phyloP scores from a whole-genome alignment of 2,797 vertebrate genomes.

The Rhyacichthys aspro region DNA sequence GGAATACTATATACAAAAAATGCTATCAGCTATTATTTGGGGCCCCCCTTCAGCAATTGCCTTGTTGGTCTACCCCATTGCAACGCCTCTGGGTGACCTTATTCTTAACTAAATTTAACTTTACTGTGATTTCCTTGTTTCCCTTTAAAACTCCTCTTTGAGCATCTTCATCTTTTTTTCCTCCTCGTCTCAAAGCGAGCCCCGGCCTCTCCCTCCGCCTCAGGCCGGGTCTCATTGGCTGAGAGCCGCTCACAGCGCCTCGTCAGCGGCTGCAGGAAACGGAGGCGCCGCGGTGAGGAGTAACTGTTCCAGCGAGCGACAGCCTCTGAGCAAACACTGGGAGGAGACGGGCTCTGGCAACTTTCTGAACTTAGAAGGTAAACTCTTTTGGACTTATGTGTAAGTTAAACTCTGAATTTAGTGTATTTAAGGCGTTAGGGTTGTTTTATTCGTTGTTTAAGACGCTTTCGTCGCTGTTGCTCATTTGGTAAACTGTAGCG shows the following conservation, averaged over 20 bases:
- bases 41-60: no score
- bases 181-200: background rate
- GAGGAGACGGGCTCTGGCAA: conserved; percentile 38
- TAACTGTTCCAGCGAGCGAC: conserved; percentile 3
- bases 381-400: background rate
- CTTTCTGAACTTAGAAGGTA: conserved; percentile 21
- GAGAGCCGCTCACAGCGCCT: background rate
- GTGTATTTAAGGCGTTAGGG: rapidly evolving
- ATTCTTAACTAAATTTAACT: no score
- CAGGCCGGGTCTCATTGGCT: conserved; percentile 10
- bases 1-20: no score
- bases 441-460: rapidly evolving
- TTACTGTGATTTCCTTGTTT: no score
- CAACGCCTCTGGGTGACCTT: no score
- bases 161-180: background rate
- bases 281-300: conserved; percentile 25
- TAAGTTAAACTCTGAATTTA: rapidly evolving
- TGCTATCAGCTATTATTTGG: no score
- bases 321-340: conserved; percentile 23
- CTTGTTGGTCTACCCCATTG: no score
- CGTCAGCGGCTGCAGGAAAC: conserved; percentile 56
- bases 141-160: no score
- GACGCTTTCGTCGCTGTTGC: background rate
- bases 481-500: conserved; percentile 7
- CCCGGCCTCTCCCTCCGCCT: background rate